Conservation (phyloP, 2,888 invertebrate genomes). For the Cyrtodaria siliqua region DNA sequence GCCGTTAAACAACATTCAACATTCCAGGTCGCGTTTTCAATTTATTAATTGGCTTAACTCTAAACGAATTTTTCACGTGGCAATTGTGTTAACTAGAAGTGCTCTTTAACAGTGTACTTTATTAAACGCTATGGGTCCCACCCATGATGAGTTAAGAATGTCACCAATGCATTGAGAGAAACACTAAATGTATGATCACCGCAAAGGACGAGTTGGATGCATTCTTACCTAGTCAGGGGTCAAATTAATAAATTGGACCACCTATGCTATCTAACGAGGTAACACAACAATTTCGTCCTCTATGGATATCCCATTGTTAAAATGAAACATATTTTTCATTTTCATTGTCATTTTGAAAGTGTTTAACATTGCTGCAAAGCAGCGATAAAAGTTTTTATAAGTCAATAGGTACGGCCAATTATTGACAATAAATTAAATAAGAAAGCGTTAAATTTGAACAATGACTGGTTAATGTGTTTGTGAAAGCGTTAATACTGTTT, state of each 20-base stretch:
- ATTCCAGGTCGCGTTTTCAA: no score
- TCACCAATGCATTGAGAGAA: neutral
- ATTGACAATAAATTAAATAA: neutral
- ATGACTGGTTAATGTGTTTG: neutral
- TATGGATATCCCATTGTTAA: neutral
- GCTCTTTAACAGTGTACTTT: no score
- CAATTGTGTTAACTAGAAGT: no score
- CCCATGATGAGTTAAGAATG: slow-evolving; percentile 8
- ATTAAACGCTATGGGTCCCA: no score
- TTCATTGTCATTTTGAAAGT: neutral
- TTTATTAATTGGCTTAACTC: no score
- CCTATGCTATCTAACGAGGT: neutral
- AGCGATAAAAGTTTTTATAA: neutral
- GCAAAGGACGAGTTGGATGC: slow-evolving; percentile 2
- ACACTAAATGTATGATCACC: no score
- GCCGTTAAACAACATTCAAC: no score
- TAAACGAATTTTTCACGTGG: no score
- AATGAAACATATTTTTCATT: neutral
- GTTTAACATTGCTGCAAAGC: neutral
- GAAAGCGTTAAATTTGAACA: neutral
- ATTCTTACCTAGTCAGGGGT: slow-evolving; percentile 1
- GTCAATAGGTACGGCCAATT: neutral
- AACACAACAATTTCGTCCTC: slow-evolving; percentile 14
- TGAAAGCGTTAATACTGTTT: no score
- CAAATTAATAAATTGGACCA: slow-evolving; percentile 3